Evolutionary conservation across 2,888 invertebrate genomes (phyloP).

Genomic region (Chloroclystis v-ata): DNA sequence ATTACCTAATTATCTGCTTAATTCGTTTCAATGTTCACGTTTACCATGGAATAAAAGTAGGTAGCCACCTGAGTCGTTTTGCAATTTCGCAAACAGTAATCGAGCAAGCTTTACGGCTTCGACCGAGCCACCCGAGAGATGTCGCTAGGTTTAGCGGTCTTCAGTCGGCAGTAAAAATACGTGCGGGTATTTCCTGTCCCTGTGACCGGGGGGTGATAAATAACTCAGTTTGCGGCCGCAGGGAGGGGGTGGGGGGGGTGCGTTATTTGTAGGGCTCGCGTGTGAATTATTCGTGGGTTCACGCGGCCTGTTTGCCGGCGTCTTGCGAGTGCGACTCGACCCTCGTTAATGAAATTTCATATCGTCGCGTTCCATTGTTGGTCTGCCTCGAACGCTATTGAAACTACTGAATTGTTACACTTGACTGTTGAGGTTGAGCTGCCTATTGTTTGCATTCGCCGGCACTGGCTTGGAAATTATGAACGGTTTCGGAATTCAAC

Average conservation of each 20-base stretch:
- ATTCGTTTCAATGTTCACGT: slow-evolving; percentile 10
- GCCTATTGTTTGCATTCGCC: slow-evolving; percentile 28
- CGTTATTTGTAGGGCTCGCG: slow-evolving; percentile 77
- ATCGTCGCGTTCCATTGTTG: slow-evolving; percentile 63
- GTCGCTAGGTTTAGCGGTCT: slow-evolving; percentile 53
- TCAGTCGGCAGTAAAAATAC: slow-evolving; percentile 70
- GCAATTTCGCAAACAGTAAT: slow-evolving; percentile 22
- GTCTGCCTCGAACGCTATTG: slow-evolving; percentile 51
- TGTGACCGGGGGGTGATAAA: slow-evolving; percentile 66
- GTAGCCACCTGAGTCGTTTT: slow-evolving; percentile 23
- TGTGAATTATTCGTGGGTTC: slow-evolving; percentile 78
- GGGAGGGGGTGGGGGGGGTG: slow-evolving; percentile 40
- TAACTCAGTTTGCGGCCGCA: slow-evolving; percentile 72
- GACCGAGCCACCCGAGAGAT: slow-evolving; percentile 54
- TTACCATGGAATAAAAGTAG: slow-evolving; percentile 12
- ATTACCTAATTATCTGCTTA: slow-evolving; percentile 7
- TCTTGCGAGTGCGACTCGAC: slow-evolving; percentile 59
- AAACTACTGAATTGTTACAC: slow-evolving; percentile 60
- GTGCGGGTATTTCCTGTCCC: slow-evolving; percentile 73
- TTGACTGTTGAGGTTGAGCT: slow-evolving; percentile 43
- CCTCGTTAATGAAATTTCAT: slow-evolving; percentile 77
- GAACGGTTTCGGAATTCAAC: slow-evolving; percentile 22
- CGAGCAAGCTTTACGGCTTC: slow-evolving; percentile 23
- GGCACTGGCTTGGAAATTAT: slow-evolving; percentile 22
- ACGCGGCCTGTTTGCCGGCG: slow-evolving; percentile 72